A percentile compares a stretch with the other conserved stretches of the same genome.
Conservation (phyloP, 1,140 invertebrate genomes). For the Ridgeia piscesae region DNA sequence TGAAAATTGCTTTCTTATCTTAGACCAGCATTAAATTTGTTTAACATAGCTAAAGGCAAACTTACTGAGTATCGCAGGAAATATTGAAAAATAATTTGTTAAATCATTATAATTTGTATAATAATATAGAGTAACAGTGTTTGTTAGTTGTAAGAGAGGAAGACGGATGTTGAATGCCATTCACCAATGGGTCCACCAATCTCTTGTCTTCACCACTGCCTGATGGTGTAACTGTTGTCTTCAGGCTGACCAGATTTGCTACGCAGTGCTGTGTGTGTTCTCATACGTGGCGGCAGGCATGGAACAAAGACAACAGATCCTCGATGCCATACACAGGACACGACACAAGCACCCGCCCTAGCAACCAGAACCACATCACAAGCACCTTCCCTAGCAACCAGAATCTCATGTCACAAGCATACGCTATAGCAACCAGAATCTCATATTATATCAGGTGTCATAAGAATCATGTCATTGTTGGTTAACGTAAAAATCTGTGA, state of each 20-base stretch:
- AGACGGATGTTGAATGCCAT: not conserved
- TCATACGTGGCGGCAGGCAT: constrained; percentile 93
- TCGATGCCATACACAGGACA: not conserved
- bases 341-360: not conserved
- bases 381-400: not conserved
- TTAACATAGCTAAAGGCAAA: not conserved
- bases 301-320: constrained; percentile 33
- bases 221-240: constrained; percentile 40
- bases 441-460: not conserved
- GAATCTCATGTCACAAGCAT: not conserved
- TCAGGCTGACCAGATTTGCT: constrained; percentile 98
- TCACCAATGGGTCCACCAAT: not conserved
- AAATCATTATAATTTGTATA: too few species aligned
- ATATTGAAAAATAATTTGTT: too few species aligned
- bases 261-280: constrained; percentile 98
- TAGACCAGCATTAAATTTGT: not conserved
- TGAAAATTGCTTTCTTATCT: not conserved
- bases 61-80: too few species aligned
- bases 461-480: not conserved
- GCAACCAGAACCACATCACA: too few species aligned
- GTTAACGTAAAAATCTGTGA: not conserved
- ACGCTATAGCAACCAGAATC: not conserved
- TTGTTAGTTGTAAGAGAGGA: too few species aligned
- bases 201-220: not conserved
- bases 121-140: too few species aligned